Evolutionary conservation across 2,888 invertebrate species (phyloP).

Genomic region (Athripsodes cinereus): DNA sequence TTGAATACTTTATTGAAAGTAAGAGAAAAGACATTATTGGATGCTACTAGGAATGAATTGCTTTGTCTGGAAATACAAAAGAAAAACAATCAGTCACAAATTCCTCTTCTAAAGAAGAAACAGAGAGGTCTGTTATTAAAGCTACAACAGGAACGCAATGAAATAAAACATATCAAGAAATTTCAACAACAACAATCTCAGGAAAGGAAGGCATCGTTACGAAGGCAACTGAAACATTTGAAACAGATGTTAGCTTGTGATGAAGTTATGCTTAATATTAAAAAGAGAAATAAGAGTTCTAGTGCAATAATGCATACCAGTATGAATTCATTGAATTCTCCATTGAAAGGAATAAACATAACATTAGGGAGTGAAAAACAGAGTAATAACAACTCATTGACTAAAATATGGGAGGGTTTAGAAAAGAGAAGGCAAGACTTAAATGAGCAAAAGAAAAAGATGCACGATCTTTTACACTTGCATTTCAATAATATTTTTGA

Average conservation of each 20-base stretch:
- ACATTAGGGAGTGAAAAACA: constrained; percentile 7
- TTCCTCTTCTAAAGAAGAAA: constrained; percentile 23
- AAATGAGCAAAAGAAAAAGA: constrained; percentile 19
- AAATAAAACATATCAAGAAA: constrained; percentile 24
- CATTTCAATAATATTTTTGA: constrained; percentile 22
- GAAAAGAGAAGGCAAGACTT: constrained; percentile 12
- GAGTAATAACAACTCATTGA: constrained; percentile 5
- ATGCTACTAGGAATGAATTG: constrained; percentile 21
- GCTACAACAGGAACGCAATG: constrained; percentile 24
- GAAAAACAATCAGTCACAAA: constrained; percentile 18
- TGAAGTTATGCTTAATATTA: constrained; percentile 5
- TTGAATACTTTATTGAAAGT: constrained; percentile 20
- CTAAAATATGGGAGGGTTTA: constrained; percentile 11
- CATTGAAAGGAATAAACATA: constrained; percentile 18
- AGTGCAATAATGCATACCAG: constrained; percentile 11
- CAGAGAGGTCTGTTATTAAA: constrained; percentile 23
- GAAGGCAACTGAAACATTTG: constrained; percentile 22
- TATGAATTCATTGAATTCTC: constrained; percentile 8
- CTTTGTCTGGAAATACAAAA: constrained; percentile 22
- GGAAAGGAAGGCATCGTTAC: constrained; percentile 18
- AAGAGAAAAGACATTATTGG: constrained; percentile 21
- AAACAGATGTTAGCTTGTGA: constrained; percentile 19
- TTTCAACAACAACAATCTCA: constrained; percentile 24
- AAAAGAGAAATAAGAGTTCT: constrained; percentile 14
- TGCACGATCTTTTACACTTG: constrained; percentile 19